Conservation (phyloP, 2,113 vertebrate species). For the Aspiorhynchus laticeps region DNA sequence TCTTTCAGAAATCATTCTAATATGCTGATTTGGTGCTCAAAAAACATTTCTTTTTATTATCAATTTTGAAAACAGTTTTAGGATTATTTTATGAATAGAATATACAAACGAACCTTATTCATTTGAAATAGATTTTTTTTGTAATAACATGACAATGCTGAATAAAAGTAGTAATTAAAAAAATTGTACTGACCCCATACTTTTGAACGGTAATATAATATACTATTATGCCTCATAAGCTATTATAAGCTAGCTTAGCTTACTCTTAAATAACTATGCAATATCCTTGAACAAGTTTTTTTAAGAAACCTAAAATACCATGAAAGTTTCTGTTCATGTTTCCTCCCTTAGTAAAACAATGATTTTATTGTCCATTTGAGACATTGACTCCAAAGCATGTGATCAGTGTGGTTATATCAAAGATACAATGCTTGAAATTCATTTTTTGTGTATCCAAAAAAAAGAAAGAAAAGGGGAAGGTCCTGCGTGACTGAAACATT, state of each 20-base stretch:
- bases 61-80: not conserved
- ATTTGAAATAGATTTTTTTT: too few relatives aligned
- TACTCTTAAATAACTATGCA: not conserved
- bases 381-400: not conserved
- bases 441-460: not conserved
- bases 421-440: not conserved
- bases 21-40: not conserved
- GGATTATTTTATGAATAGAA: too few relatives aligned
- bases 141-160: too few relatives aligned
- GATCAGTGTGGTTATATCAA: not conserved
- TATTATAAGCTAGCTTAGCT: not conserved
- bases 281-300: not conserved
- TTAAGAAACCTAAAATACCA: not conserved
- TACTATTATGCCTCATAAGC: not conserved
- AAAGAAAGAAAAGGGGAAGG: not conserved
- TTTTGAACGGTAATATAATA: not conserved
- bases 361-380: not conserved
- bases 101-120: too few relatives aligned
- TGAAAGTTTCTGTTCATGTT: not conserved
- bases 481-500: not conserved
- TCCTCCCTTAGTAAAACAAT: not conserved
- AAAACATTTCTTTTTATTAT: not conserved
- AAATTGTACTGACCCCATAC: too few relatives aligned
- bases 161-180: too few relatives aligned
- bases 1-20: not conserved